Evolutionary conservation across 2,797 vertebrate species (phyloP).

Genomic region (Labeo calbasu): DNA sequence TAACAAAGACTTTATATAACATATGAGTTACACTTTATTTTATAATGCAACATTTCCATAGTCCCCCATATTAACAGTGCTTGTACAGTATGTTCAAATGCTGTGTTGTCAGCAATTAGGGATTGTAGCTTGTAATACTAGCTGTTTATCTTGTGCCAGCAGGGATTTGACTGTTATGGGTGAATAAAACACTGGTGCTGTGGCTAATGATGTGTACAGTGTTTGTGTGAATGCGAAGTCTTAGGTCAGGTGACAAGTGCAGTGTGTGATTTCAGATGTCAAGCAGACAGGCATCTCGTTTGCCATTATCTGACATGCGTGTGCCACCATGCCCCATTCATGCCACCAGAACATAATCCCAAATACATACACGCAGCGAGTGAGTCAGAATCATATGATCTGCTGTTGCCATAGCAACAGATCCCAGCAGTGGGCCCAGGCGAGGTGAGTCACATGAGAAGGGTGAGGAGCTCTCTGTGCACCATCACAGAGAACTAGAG

Average conservation of each 20-base stretch:
- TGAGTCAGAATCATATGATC: slow-evolving; percentile 81
- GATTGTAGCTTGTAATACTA: background rate
- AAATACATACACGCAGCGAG: slow-evolving; percentile 48
- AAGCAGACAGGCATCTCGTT: background rate
- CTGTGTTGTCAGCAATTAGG: background rate
- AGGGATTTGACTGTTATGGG: slow-evolving; percentile 7
- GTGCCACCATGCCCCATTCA: slow-evolving; percentile 59
- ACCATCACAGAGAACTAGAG: slow-evolving; percentile 38
- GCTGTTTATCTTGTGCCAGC: background rate
- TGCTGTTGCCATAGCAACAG: slow-evolving; percentile 81
- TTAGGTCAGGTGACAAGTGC: background rate
- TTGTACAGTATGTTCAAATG: background rate
- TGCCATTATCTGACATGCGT: slow-evolving; percentile 7
- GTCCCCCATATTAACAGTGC: too few species aligned
- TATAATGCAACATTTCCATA: background rate
- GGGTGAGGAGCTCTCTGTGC: slow-evolving; percentile 53
- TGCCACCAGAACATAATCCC: slow-evolving; percentile 44
- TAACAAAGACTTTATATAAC: background rate
- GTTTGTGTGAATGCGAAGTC: slow-evolving; percentile 12
- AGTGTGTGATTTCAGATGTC: slow-evolving; percentile 31
- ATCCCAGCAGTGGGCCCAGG: slow-evolving; percentile 79
- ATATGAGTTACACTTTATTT: background rate
- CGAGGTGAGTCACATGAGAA: slow-evolving; percentile 82
- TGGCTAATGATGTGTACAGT: slow-evolving; percentile 10
- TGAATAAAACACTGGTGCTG: background rate